Conservation (phyloP, 2,113 vertebrate species). For the Myiagra hebetior region DNA sequence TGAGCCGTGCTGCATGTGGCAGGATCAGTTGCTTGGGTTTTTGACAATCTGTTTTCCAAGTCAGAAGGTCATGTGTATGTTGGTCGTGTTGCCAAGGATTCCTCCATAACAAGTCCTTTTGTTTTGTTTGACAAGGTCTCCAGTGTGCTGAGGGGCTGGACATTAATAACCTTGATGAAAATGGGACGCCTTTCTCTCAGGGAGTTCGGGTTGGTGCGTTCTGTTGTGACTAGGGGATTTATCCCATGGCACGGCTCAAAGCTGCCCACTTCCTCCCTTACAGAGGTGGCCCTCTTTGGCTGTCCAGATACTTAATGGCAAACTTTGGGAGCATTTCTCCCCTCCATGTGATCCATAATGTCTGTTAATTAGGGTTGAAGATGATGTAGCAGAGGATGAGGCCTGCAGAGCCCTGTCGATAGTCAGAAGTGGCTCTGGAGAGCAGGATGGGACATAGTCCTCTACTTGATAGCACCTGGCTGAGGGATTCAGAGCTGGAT, state of each 20-base stretch:
- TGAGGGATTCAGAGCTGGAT: background rate
- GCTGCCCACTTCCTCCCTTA: background rate
- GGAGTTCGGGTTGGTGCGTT: background rate
- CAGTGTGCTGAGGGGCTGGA: background rate
- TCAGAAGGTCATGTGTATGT: background rate
- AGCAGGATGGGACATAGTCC: background rate
- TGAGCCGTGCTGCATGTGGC: fast-evolving
- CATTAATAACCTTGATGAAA: background rate
- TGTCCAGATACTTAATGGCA: background rate
- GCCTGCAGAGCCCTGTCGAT: background rate
- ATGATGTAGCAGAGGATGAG: background rate
- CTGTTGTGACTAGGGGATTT: background rate
- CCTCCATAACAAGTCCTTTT: constrained; percentile 20
- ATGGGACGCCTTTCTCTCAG: background rate
- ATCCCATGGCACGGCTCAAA: fast-evolving
- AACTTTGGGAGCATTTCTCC: background rate
- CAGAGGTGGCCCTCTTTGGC: background rate
- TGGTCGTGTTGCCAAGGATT: constrained; percentile 17
- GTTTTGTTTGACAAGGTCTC: constrained; percentile 35
- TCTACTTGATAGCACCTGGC: background rate
- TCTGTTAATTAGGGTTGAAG: background rate
- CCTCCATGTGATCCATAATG: background rate
- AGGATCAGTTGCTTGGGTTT: background rate
- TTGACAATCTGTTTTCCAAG: constrained; percentile 12
- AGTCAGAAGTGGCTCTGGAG: background rate